These are phyloP conservation scores for Coracias cyanogaster DNA, from an alignment of 2,797 vertebrate genomes.

Conservation along the genomic window DNA sequence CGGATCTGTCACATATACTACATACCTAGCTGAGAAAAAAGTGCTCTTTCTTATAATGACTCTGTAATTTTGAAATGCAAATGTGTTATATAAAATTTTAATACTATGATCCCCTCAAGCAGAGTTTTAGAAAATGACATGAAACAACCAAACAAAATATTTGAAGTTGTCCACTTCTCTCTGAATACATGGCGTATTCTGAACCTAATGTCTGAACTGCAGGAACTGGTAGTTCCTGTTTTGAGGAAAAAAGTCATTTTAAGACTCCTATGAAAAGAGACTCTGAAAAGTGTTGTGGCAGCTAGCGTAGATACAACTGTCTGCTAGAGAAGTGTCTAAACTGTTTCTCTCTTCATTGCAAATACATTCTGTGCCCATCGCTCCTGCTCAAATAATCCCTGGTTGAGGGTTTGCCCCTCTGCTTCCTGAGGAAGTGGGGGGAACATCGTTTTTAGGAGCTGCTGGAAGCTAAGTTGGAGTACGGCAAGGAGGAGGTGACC, in stretches of 20 bases:
- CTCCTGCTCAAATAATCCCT: neutral
- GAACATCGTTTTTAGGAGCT: neutral
- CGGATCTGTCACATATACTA: neutral
- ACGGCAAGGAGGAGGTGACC: neutral
- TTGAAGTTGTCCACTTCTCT: conserved; percentile 19
- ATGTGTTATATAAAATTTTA: neutral
- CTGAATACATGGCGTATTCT: neutral
- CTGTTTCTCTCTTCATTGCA: neutral
- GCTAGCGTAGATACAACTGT: neutral
- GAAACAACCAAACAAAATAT: neutral
- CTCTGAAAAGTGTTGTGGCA: neutral
- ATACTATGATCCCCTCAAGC: neutral
- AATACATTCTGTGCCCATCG: neutral
- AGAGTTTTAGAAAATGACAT: neutral
- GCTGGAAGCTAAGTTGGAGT: neutral
- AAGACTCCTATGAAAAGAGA: neutral
- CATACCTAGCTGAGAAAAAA: neutral
- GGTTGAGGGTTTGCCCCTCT: neutral
- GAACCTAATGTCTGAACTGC: neutral
- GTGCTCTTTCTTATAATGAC: neutral
- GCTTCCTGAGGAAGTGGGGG: neutral
- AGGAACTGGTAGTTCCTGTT: conserved; percentile 34
- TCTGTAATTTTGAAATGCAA: neutral
- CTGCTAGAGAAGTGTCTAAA: neutral
- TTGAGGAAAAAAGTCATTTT: neutral